Conservation (phyloP, 2,797 vertebrate genomes). For the Acipenser oxyrinchus region DNA sequence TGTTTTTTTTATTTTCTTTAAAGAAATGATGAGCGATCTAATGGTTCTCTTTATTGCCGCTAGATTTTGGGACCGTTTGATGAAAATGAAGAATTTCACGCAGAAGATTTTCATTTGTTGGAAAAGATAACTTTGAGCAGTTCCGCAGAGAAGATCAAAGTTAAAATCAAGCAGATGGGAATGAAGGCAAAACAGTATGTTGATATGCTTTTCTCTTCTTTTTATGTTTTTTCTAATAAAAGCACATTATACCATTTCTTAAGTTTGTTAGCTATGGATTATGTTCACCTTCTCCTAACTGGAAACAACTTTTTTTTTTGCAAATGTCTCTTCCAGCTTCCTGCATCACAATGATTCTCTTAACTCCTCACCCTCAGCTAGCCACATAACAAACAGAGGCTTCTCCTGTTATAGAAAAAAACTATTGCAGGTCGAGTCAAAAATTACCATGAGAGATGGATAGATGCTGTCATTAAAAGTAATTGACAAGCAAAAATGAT, state of each 20-base stretch:
- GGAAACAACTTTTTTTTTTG: background rate
- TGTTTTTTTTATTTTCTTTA: conserved; percentile 13
- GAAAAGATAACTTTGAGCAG: conserved; percentile 75
- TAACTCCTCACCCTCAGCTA: too few relatives aligned
- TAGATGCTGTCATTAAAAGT: too few relatives aligned
- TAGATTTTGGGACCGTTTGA: conserved; percentile 76
- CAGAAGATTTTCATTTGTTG: conserved; percentile 85
- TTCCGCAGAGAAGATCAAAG: conserved; percentile 77
- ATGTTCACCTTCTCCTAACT: background rate
- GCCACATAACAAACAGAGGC: too few relatives aligned
- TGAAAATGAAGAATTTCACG: conserved; percentile 66
- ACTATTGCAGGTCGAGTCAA: too few relatives aligned
- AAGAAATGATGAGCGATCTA: background rate
- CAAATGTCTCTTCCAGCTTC: conserved; percentile 1
- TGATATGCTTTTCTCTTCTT: conserved; percentile 20
- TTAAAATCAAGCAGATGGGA: conserved; percentile 73
- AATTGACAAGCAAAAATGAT: too few relatives aligned
- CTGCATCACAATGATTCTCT: too few relatives aligned
- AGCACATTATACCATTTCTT: background rate
- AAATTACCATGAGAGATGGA: too few relatives aligned
- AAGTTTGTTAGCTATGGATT: conserved; percentile 1
- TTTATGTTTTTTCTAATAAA: background rate
- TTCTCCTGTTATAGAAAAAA: too few relatives aligned
- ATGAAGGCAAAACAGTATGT: conserved; percentile 72
- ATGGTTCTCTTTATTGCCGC: conserved; percentile 21